phyloP scores from a whole-genome alignment of 2,888 invertebrate genomes.

The Sinopyrophorus schimmeli region DNA sequence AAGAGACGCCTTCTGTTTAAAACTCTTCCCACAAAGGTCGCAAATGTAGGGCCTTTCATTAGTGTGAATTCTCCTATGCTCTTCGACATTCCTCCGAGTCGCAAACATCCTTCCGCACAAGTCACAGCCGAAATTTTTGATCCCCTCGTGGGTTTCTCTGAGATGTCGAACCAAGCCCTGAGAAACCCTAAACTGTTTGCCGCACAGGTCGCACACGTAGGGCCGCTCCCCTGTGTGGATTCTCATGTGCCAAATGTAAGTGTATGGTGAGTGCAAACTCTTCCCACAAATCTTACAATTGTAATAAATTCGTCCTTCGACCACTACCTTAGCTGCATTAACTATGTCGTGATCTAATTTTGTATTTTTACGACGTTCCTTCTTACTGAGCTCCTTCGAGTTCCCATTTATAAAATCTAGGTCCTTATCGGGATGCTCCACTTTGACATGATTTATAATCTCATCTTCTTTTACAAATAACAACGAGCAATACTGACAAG shows the following conservation, averaged over 20 bases:
- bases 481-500: slow-evolving; percentile 45
- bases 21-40: slow-evolving; percentile 64
- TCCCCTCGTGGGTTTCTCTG: slow-evolving; percentile 65
- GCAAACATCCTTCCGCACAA: slow-evolving; percentile 63
- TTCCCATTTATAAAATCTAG: slow-evolving; percentile 15
- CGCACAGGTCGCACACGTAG: slow-evolving; percentile 68
- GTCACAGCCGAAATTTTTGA: slow-evolving; percentile 63
- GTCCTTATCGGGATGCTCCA: slow-evolving; percentile 40
- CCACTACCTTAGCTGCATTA: slow-evolving; percentile 51
- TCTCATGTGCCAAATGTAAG: slow-evolving; percentile 64
- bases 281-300: slow-evolving; percentile 63
- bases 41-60: slow-evolving; percentile 64
- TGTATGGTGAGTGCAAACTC: slow-evolving; percentile 63
- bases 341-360: slow-evolving; percentile 55
- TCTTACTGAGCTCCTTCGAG: slow-evolving; percentile 25
- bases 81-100: slow-evolving; percentile 63
- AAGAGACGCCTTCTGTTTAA: slow-evolving; percentile 68
- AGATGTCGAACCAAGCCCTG: slow-evolving; percentile 66
- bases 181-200: slow-evolving; percentile 68
- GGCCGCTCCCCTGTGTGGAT: slow-evolving; percentile 70
- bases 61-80: slow-evolving; percentile 64
- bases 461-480: slow-evolving; percentile 43
- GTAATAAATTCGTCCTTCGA: slow-evolving; percentile 61
- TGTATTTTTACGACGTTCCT: slow-evolving; percentile 40
- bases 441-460: slow-evolving; percentile 42